phyloP scores from a whole-genome alignment of 2,113 vertebrate genomes.

The Clinocottus analis region DNA sequence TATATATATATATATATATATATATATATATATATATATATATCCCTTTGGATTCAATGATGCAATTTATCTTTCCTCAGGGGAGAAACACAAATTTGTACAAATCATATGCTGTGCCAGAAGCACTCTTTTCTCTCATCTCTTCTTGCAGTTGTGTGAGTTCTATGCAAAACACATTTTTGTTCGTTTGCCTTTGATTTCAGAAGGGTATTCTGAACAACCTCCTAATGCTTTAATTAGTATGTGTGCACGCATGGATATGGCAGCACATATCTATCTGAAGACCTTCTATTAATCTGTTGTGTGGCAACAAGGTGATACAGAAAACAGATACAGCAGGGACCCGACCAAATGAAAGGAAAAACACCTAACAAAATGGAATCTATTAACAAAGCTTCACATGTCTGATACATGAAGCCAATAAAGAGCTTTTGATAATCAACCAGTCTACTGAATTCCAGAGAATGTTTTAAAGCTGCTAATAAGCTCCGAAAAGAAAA shows the following conservation, averaged over 20 bases:
- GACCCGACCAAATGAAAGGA: slow-evolving; percentile 1
- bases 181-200: slow-evolving; percentile 60
- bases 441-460: neutral
- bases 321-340: slow-evolving; percentile 7
- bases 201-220: slow-evolving; percentile 46
- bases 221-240: slow-evolving; percentile 45
- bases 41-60: neutral
- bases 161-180: slow-evolving; percentile 43
- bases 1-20: too few relatives aligned
- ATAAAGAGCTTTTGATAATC: neutral
- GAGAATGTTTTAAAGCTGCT: neutral
- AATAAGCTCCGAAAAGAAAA: neutral
- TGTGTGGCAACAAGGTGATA: slow-evolving; percentile 9
- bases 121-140: slow-evolving; percentile 23
- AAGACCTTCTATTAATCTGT: slow-evolving; percentile 43
- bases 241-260: neutral
- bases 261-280: slow-evolving; percentile 23
- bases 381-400: neutral
- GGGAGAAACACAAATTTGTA: slow-evolving; percentile 50
- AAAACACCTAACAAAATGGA: neutral
- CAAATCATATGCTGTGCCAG: slow-evolving; percentile 53
- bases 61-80: slow-evolving; percentile 45
- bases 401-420: neutral
- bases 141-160: slow-evolving; percentile 34
- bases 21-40: too few relatives aligned